A percentile compares a stretch with the other conserved stretches of the same genome.
phyloP scores from a whole-genome alignment of 1,140 invertebrate species.

The Saxidomus purpurata region DNA sequence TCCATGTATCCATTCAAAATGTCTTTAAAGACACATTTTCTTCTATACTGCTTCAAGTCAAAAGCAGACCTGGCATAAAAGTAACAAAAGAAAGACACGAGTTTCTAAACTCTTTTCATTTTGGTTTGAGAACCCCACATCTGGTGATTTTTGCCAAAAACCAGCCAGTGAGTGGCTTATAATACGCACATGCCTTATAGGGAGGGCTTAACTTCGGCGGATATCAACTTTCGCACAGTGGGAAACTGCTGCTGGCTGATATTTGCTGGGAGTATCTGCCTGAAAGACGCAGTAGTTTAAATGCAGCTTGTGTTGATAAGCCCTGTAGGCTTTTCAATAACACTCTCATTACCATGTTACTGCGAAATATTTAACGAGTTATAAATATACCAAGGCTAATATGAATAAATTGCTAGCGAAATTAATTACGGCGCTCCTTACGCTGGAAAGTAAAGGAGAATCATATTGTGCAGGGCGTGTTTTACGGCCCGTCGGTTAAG shows the following conservation, averaged over 20 bases:
- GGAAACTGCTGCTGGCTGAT: background rate
- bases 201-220: slow-evolving; percentile 46
- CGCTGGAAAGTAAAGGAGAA: background rate
- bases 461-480: background rate
- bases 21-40: background rate
- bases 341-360: slow-evolving; percentile 35
- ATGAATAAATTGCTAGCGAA: background rate
- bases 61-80: background rate
- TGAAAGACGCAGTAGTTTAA: slow-evolving; percentile 26
- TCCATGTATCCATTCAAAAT: background rate
- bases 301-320: slow-evolving; percentile 40
- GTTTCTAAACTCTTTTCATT: slow-evolving; percentile 39
- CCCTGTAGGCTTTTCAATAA: slow-evolving; percentile 42
- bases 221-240: slow-evolving; percentile 56
- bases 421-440: background rate
- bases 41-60: background rate
- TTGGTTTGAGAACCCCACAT: slow-evolving; percentile 43
- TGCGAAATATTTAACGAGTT: slow-evolving; percentile 32
- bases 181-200: slow-evolving; percentile 56
- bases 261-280: background rate
- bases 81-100: slow-evolving; percentile 27
- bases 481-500: background rate
- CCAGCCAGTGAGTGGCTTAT: slow-evolving; percentile 61
- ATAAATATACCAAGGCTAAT: slow-evolving; percentile 26
- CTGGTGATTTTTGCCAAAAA: slow-evolving; percentile 48